Evolutionary conservation across 2,888 invertebrate species (phyloP).

Genomic region (Leptopilina myrica): DNA sequence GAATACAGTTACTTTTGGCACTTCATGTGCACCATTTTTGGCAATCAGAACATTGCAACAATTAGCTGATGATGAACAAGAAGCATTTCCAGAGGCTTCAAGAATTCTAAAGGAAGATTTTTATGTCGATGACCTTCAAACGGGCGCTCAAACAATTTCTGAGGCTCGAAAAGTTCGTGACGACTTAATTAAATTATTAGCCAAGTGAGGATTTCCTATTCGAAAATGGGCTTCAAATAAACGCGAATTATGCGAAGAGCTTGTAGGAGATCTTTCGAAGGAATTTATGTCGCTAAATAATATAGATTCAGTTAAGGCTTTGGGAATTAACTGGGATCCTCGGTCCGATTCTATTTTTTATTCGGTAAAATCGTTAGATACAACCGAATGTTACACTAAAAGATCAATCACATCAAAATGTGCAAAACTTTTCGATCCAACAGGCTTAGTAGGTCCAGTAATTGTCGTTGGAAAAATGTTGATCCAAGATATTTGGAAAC

Average conservation of each 20-base stretch:
- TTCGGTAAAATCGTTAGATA: too few species aligned
- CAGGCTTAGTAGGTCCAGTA: conserved; percentile 53
- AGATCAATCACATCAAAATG: neutral
- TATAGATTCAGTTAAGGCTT: neutral
- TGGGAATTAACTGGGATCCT: neutral
- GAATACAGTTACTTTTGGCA: conserved; percentile 60
- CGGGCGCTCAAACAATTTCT: conserved; percentile 42
- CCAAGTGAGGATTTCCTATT: neutral
- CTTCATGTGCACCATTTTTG: conserved; percentile 56
- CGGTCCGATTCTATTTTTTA: neutral
- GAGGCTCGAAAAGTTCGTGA: conserved; percentile 49
- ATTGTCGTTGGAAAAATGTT: conserved; percentile 59
- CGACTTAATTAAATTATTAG: conserved; percentile 26
- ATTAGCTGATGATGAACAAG: conserved; percentile 54
- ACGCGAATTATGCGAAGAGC: neutral
- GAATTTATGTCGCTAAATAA: neutral
- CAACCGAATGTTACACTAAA: neutral
- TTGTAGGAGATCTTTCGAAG: neutral
- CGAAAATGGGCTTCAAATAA: neutral
- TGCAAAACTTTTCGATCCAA: neutral
- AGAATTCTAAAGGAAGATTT: conserved; percentile 48
- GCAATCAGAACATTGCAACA: conserved; percentile 57
- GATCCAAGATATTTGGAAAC: conserved; percentile 60
- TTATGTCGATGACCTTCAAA: conserved; percentile 57
- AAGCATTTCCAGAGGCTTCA: conserved; percentile 50